Base-by-base conservation (phyloP, 2,113 vertebrate species). In the Indicator indicator region DNA sequence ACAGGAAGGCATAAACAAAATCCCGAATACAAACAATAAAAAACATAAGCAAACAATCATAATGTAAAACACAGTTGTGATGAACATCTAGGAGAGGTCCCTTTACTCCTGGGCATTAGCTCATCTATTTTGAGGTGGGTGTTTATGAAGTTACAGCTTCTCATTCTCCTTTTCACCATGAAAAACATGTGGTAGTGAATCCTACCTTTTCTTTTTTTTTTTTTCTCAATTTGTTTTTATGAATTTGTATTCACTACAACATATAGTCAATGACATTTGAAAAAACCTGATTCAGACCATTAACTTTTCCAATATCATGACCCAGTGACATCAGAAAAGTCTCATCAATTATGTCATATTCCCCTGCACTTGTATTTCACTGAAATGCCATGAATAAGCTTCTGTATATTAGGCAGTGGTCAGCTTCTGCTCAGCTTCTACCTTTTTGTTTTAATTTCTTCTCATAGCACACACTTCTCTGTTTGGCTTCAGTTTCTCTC, bases 391-490 rank as follows among this genome's bases (percentile, higher is more conserved):
- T 30, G 55, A 89, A 88, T 50, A 64, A 86, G 13, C 23, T 48
- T 80, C 42, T 26, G 42, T 78, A 24, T 74, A 75, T 28, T 8
- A 82, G 64, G 12, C 50, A 89, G 59, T 16, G 24, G 40, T 78
- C 58, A 92, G 16, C n/a, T 75, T 23, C 60, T 89, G n/a, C 59
- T 85, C 71, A 62, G 55, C 40, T 85, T 93, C 77, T 48, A 62
- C 59, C 58, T 85, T 67, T 44, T 36, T 93, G 67, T 36, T 95
- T 70, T 79, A 82, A 86, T 96, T 89, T 91, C 67, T 89, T 89
- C 59, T 93, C 63, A 71, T 76, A 89, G 79, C 32, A 80, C 76
- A 40, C 16, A 70, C 2, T 64, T 11, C 67, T 78, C 55, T 64
- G 6, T 82, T 48, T 84, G 44, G 32, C 40, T 91, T 83, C 59